Evolutionary conservation across 2,113 vertebrate genomes (phyloP).

Genomic region (Dromaius novaehollandiae): DNA sequence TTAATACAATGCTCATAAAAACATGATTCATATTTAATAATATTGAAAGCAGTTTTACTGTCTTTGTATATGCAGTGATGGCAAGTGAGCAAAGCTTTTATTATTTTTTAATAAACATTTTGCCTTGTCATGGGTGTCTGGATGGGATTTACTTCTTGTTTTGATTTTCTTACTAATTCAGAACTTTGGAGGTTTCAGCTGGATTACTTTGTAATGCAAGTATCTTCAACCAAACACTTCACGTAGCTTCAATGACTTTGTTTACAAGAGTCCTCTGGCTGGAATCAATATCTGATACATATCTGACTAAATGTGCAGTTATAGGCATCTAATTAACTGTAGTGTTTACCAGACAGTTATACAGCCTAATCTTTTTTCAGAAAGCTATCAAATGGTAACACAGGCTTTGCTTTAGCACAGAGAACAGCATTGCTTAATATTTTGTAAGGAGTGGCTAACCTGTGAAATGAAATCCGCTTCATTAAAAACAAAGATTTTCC

Average conservation of each 20-base stretch:
- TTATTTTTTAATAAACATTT: neutral
- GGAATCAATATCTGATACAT: constrained; percentile 38
- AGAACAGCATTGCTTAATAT: neutral
- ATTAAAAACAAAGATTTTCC: neutral
- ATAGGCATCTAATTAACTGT: constrained; percentile 52
- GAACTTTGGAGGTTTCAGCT: constrained; percentile 12
- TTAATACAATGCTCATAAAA: neutral
- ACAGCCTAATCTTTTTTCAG: constrained; percentile 9
- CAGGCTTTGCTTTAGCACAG: neutral
- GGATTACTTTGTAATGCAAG: neutral
- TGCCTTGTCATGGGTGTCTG: neutral
- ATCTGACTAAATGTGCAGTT: constrained; percentile 37
- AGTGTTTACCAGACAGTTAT: constrained; percentile 48
- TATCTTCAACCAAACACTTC: constrained; percentile 44
- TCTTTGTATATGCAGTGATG: neutral
- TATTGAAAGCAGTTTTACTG: neutral
- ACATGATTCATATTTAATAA: neutral
- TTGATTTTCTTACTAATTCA: constrained; percentile 5
- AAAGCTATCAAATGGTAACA: neutral
- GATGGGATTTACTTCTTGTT: neutral
- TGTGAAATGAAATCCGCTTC: neutral
- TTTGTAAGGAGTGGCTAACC: neutral
- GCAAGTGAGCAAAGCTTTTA: neutral
- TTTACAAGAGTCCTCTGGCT: constrained; percentile 1
- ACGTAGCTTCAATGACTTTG: constrained; percentile 48